Evolutionary conservation across 1,140 invertebrate genomes (phyloP).

Genomic region (Microplitis demolitor): DNA sequence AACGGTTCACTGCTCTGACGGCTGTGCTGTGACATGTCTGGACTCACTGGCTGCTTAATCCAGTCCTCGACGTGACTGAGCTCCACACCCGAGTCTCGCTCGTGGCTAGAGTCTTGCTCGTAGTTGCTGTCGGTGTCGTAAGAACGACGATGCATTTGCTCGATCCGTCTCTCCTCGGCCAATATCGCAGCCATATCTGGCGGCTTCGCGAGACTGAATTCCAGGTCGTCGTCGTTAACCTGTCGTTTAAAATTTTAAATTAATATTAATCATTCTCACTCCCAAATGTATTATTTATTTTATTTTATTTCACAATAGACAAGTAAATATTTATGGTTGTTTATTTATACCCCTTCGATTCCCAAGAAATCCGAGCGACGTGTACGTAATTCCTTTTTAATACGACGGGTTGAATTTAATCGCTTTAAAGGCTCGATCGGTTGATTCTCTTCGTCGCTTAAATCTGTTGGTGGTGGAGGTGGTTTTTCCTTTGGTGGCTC

Average conservation of each 20-base stretch:
- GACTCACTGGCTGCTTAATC: conserved; percentile 66
- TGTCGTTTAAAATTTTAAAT: no score
- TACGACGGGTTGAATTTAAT: conserved; percentile 81
- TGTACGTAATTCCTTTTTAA: conserved; percentile 83
- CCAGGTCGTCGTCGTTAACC: conserved; percentile 69
- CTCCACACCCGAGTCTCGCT: conserved; percentile 77
- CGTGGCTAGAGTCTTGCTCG: conserved; percentile 59
- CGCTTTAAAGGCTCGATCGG: conserved; percentile 67
- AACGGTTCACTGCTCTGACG: conserved; percentile 77
- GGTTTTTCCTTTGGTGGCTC: conserved; percentile 86
- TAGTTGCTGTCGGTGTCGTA: conserved; percentile 63
- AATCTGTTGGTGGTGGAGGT: conserved; percentile 77
- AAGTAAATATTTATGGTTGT: neutral
- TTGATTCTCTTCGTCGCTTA: conserved; percentile 60
- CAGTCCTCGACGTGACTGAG: conserved; percentile 65
- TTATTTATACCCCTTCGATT: conserved; percentile 68
- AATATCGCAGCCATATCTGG: conserved; percentile 79
- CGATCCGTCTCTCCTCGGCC: conserved; percentile 78
- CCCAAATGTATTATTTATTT: no score
- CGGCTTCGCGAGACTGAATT: conserved; percentile 73
- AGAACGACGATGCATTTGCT: conserved; percentile 69
- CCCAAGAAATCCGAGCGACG: conserved; percentile 86
- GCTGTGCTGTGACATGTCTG: conserved; percentile 72
- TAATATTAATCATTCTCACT: no score
- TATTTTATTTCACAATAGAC: neutral